Evolutionary conservation across 2,113 vertebrate species (phyloP).

Genomic region (Zosterops pallidus): DNA sequence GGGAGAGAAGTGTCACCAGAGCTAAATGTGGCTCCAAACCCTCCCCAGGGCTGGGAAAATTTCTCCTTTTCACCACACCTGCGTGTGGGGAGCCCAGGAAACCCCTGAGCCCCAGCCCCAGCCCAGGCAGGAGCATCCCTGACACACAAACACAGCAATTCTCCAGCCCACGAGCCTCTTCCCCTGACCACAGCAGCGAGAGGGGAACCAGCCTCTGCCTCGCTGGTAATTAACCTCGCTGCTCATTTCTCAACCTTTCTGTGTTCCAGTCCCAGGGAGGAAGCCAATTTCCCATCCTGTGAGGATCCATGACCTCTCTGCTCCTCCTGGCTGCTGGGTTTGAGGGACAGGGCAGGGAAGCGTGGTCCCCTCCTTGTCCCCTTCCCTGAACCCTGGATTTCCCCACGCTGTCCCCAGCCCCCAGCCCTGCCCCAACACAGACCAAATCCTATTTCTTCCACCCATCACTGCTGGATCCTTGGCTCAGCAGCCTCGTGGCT

Average conservation of each 20-base stretch:
- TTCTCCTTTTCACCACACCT: not conserved
- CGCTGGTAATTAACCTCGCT: not conserved
- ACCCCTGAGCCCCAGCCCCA: not conserved
- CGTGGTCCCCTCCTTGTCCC: not conserved
- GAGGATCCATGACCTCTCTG: rapidly evolving
- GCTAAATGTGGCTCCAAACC: not conserved
- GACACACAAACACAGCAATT: not conserved
- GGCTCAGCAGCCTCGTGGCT: not conserved
- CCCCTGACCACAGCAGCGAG: not conserved
- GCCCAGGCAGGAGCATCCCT: rapidly evolving
- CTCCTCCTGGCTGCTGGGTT: not conserved
- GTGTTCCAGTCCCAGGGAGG: not conserved
- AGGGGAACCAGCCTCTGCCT: not conserved
- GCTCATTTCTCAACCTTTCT: not conserved
- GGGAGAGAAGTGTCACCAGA: not conserved
- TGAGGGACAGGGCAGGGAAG: rapidly evolving
- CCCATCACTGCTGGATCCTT: rapidly evolving
- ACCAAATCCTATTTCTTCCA: not conserved
- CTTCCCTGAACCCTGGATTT: not conserved
- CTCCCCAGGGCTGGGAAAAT: rapidly evolving
- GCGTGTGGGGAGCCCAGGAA: rapidly evolving
- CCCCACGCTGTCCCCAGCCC: not conserved
- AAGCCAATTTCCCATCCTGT: not conserved
- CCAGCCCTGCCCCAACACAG: not conserved
- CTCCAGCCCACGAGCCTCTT: not conserved